Percentiles rank a stretch among this genome's conserved stretches.
Conservation (phyloP, 2,797 vertebrate genomes). For the Lepus oiostolus region DNA sequence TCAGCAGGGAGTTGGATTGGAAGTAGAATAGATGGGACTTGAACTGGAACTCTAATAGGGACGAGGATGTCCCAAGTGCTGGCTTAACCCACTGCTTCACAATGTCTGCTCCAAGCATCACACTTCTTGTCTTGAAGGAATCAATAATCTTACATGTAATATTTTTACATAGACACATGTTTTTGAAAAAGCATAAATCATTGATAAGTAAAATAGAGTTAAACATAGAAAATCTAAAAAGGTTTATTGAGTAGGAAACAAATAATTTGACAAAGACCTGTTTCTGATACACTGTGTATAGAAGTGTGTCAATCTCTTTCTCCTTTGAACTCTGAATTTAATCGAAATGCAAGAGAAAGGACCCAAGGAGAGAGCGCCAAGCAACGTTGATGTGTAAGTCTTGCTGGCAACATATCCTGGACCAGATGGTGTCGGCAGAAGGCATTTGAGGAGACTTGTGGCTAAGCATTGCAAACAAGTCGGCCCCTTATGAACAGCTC, state of each 20-base stretch:
- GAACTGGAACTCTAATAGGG: no score
- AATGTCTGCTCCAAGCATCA: not conserved
- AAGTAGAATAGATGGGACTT: no score
- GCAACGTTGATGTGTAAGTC: constrained; percentile 8
- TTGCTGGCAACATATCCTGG: not conserved
- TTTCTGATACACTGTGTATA: not conserved
- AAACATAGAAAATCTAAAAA: constrained; percentile 30
- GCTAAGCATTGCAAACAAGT: constrained; percentile 54
- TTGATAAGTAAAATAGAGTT: not conserved
- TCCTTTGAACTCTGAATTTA: constrained; percentile 18
- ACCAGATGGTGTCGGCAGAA: constrained; percentile 64
- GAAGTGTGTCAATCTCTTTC: not conserved
- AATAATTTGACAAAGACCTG: not conserved
- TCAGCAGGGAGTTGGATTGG: no score
- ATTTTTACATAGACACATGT: not conserved
- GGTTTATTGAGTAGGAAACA: constrained; percentile 2
- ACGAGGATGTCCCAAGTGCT: no score
- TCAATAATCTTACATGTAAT: not conserved
- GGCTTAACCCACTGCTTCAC: no score
- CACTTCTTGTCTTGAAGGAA: not conserved
- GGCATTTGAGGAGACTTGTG: constrained; percentile 52
- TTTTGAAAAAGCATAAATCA: not conserved
- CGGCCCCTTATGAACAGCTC: not conserved
- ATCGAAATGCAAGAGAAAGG: constrained; percentile 35
- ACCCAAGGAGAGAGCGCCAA: not conserved